phyloP scores from a whole-genome alignment of 2,888 invertebrate genomes.

The Morpho achilles region DNA sequence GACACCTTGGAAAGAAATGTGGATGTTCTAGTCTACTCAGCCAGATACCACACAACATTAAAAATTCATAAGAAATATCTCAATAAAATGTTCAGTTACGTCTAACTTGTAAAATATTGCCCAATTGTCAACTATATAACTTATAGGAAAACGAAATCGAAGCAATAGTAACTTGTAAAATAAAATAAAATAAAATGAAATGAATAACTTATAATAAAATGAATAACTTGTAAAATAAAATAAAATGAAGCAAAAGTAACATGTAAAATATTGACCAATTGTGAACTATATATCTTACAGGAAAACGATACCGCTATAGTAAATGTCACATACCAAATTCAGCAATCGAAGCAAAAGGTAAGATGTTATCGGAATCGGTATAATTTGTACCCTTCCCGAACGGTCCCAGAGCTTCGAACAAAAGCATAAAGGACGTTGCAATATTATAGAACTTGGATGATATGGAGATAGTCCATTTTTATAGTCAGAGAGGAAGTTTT shows the following conservation, averaged over 20 bases:
- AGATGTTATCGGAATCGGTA: conserved; percentile 27
- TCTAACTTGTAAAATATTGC: background rate
- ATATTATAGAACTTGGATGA: conserved; percentile 41
- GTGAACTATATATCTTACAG: background rate
- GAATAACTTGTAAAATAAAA: too few species aligned
- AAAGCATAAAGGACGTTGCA: conserved; percentile 26
- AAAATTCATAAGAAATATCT: too few species aligned
- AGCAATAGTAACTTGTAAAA: too few species aligned
- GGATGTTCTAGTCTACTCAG: too few species aligned
- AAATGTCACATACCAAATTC: conserved; percentile 12
- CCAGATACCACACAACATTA: too few species aligned
- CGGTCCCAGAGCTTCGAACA: conserved; percentile 31
- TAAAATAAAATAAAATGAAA: too few species aligned
- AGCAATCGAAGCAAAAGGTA: conserved; percentile 24
- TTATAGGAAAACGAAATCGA: conserved; percentile 5
- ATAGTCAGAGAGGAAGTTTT: conserved; percentile 3
- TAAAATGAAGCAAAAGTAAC: too few species aligned
- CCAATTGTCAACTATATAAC: background rate
- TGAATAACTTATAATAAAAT: too few species aligned
- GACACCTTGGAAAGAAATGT: too few species aligned
- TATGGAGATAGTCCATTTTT: conserved; percentile 37
- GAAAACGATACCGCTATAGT: conserved; percentile 1
- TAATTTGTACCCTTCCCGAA: conserved; percentile 25
- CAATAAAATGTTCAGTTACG: background rate
- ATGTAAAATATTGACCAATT: background rate